These are phyloP conservation scores for Amphipoea lucens DNA, from an alignment of 2,888 invertebrate species.

Conservation along the genomic window DNA sequence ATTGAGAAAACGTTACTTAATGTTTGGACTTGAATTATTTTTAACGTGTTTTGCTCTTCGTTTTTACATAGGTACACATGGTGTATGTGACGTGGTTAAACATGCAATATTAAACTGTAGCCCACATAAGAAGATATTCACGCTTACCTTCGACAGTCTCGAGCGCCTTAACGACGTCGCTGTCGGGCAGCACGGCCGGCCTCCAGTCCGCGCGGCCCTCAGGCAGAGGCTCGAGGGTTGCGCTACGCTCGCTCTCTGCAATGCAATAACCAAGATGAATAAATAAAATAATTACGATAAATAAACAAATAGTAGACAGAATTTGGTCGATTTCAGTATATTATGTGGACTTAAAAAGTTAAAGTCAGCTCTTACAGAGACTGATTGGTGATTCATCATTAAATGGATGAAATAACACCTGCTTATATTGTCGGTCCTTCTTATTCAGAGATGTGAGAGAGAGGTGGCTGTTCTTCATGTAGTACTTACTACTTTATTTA, in stretches of 20 bases:
- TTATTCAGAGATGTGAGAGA: not conserved
- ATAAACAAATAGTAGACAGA: not conserved
- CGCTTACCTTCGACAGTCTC: constrained; percentile 95
- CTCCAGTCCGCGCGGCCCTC: constrained; percentile 95
- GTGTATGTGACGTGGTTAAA: not conserved
- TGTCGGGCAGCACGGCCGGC: constrained; percentile 94
- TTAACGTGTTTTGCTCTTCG: not conserved
- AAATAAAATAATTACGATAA: not conserved
- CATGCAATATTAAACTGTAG: not conserved
- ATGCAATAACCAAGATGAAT: not conserved
- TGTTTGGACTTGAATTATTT: not conserved
- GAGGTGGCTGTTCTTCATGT: not conserved
- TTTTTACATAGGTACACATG: not conserved
- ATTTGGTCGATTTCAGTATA: not conserved
- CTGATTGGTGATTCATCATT: too few relatives aligned
- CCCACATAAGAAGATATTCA: too few relatives aligned
- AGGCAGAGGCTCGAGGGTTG: constrained; percentile 92
- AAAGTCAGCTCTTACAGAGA: not conserved
- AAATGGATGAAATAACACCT: too few relatives aligned
- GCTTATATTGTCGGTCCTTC: not conserved
- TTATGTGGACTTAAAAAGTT: not conserved
- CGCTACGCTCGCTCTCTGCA: constrained; percentile 94
- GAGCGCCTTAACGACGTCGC: constrained; percentile 95
- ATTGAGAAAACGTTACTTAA: not conserved
- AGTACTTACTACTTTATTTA: not conserved